Conservation (phyloP, 2,113 vertebrate genomes). For the Grammomys dolichurus region DNA sequence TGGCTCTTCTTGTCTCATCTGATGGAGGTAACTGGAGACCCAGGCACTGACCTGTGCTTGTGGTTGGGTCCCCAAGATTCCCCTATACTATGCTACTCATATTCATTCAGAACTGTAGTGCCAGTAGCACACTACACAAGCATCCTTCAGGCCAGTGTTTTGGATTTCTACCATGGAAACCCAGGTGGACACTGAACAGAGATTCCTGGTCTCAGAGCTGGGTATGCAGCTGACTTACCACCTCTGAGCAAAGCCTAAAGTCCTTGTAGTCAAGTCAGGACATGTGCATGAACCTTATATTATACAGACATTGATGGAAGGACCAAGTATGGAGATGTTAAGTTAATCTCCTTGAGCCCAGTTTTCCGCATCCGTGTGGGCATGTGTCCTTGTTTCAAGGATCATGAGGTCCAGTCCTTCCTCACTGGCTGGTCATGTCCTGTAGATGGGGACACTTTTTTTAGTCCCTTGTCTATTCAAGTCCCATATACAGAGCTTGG, state of each 20-base stretch:
- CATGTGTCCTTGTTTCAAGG: too few species aligned
- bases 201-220: neutral
- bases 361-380: neutral
- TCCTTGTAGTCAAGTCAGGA: neutral
- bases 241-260: neutral
- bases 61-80: neutral
- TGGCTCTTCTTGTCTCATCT: neutral
- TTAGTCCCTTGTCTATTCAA: neutral
- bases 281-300: neutral
- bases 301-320: neutral
- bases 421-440: neutral
- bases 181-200: neutral
- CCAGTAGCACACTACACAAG: neutral
- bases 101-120: neutral
- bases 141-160: neutral
- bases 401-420: accelerated
- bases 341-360: neutral
- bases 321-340: neutral
- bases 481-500: neutral
- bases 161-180: neutral
- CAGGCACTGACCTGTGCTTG: neutral
- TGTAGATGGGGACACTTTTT: neutral
- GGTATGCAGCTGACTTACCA: too few species aligned
- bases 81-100: too few species aligned
- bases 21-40: neutral